phyloP scores from a whole-genome alignment of 2,113 vertebrate genomes.

The Cromileptes altivelis region DNA sequence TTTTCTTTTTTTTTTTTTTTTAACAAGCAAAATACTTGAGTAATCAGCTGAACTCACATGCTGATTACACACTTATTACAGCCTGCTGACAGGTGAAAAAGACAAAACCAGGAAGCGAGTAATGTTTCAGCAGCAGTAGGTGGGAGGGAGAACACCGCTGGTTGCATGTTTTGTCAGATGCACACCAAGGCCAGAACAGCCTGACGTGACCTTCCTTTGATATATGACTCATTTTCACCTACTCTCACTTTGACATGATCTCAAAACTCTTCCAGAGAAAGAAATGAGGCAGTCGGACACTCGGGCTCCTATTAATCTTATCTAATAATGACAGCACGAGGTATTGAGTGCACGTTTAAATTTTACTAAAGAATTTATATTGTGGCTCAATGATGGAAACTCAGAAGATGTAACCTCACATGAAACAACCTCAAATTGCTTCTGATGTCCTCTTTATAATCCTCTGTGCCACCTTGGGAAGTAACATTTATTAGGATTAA shows the following conservation, averaged over 20 bases:
- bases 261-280: neutral
- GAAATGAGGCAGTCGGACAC: neutral
- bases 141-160: neutral
- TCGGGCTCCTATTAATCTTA: neutral
- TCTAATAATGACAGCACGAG: constrained; percentile 6
- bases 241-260: neutral
- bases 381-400: constrained; percentile 14
- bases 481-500: constrained; percentile 64
- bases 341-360: neutral
- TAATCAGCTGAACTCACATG: neutral
- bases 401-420: neutral
- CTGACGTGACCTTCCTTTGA: constrained; percentile 10
- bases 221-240: neutral
- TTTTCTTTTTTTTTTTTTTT: neutral
- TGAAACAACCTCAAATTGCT: constrained; percentile 13
- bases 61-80: neutral
- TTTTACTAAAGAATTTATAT: constrained; percentile 2
- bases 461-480: constrained; percentile 50
- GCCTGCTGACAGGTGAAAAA: neutral
- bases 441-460: constrained; percentile 55
- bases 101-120: neutral
- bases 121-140: constrained; percentile 3
- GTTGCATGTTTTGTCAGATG: neutral
- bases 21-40: neutral
- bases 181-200: constrained; percentile 1